Evolutionary conservation across 2,797 vertebrate species (phyloP), one percentile per base, ranked within the genome.

Genomic region (Artibeus jamaicensis): DNA sequence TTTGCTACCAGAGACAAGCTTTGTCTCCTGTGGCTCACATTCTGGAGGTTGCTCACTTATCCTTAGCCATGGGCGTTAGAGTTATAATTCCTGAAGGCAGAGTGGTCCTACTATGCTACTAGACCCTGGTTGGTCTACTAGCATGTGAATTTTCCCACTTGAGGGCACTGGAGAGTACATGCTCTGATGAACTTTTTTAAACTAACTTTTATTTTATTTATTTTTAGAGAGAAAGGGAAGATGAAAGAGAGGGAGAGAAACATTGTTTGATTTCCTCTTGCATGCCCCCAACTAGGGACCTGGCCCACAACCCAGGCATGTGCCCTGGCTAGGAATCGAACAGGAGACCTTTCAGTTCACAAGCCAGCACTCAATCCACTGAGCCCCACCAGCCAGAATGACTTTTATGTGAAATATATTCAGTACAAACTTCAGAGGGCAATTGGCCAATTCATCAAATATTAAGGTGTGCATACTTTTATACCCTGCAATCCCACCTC

Each of bases 161-260:
- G 2, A 48, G 1, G 8, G 32, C 10, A 2, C 8, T 29, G 24
- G 4, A 5, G 1, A 48, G 4, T 32, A 8, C 24, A 2, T 55
- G 4, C 21, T 70, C 7, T 18, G 12, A 73, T 32, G 1, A 2
- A 2, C 0, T 11, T n/a, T 74, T 74, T 18, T 0, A 65, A n/a
- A 62, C 15, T 32, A 32, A 59, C 4, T 29, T 26, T 29, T 29
- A 59, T 62, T 62, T 29, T 29, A n/a, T 62, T 65, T 65, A 65
- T n/a, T 65, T 65, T 65, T 65, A 18, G 26, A 65, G 62, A n/a
- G 15, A 65, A 65, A 65, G 32, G 62, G 32, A n/a, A 14, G 14
- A 14, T n/a, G 32, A 65, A n/a, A n/a, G 32, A 65, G 29, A 65
- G 62, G 32, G 32, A 65, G 29, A 65, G 32, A 65, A 65, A 65